Evolutionary conservation across 2,797 vertebrate genomes (phyloP), one percentile per base, ranked within the genome.

Genomic region (Rallus crepitans): DNA sequence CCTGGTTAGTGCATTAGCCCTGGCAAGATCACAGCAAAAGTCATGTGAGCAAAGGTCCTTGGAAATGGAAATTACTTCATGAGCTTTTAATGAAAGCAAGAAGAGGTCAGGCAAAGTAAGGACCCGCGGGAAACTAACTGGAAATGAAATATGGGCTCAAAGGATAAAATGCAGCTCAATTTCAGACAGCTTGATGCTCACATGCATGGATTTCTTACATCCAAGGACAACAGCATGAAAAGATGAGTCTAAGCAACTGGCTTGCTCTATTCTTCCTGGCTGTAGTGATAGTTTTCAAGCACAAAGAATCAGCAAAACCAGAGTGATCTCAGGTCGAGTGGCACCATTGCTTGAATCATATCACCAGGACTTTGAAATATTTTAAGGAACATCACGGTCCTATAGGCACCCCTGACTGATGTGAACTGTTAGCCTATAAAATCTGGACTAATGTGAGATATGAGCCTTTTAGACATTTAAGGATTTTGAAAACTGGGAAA

Each of bases 21-120:
- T 47, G 56, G 61, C 3, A 40, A 40, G 52, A 64, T 45, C 69
- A 75, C 69, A 71, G 85, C 92, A 89, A 30, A 90, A 68, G 69
- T 24, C 33, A 20, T 6, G 8, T 2, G 17, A 82, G 78, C 60
- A 87, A 70, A 93, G 64, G 79, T 77, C 40, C 66, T 87, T 48
- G n/a, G 71, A 50, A 87, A 92, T 66, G 40, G 75, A 89, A 91
- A 91, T 87, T 39, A 55, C 33, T 93, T 50, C 37, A 15, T 7
- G 18, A 80, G 57, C 45, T 87, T 87, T 61, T 71, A 64, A 71
- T 42, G 91, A 61, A 94, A 92, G 30, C 52, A 17, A 85, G 70
- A 89, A 75, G 45, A 89, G 77, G 82, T 89, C 81, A 55, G 48
- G 48, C 68, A 89, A 89, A 96, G 75, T 17, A 83, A 94, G 30